phyloP scores from a whole-genome alignment of 2,888 invertebrate genomes.

The Pandemis corylana region DNA sequence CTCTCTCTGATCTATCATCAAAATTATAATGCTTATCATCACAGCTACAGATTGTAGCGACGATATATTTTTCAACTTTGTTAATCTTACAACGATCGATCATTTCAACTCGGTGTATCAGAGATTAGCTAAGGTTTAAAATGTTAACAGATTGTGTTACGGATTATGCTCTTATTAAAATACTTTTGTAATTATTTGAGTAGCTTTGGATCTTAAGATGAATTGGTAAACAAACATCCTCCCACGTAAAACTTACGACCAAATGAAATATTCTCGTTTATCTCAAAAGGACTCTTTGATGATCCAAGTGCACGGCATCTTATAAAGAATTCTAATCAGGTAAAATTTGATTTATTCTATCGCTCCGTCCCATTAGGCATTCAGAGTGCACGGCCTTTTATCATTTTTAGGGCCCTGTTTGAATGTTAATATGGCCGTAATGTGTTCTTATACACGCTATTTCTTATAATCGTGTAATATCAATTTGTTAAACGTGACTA shows the following conservation, averaged over 20 bases:
- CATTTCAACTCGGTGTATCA: conserved; percentile 11
- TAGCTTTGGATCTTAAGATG: not conserved
- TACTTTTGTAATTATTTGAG: not conserved
- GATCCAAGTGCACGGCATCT: conserved; percentile 43
- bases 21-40: conserved; percentile 30
- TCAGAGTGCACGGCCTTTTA: conserved; percentile 58
- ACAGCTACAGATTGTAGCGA: conserved; percentile 23
- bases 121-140: conserved; percentile 20
- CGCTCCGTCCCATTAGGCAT: conserved; percentile 54
- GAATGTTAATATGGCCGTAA: conserved; percentile 55
- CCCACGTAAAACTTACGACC: conserved; percentile 22
- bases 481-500: conserved; percentile 70
- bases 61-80: conserved; percentile 24
- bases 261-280: conserved; percentile 16
- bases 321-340: conserved; percentile 52
- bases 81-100: conserved; percentile 29
- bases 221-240: not conserved
- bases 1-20: conserved; percentile 37
- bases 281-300: conserved; percentile 34
- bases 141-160: conserved; percentile 1
- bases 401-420: conserved; percentile 60
- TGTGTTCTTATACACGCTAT: conserved; percentile 70
- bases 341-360: conserved; percentile 47
- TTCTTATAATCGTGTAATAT: conserved; percentile 76
- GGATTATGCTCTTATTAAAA: not conserved